Evolutionary conservation across 2,113 vertebrate genomes (phyloP), one percentile per base, ranked within the genome.

Genomic region (human): DNA sequence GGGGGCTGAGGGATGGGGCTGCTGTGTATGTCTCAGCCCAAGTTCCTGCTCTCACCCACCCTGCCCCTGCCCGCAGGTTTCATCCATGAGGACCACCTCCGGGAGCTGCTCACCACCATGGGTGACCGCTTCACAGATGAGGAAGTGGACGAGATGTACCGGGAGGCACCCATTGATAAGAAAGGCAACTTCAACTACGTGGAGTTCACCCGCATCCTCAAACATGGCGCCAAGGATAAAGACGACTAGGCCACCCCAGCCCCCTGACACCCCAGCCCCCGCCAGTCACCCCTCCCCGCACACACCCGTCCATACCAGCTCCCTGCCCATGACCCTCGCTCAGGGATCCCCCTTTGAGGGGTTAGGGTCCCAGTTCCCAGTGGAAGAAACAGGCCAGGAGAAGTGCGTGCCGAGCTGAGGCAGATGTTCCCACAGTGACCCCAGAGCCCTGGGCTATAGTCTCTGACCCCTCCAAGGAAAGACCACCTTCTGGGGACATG

Each of bases 161-260:
- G 99, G 0, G 99, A 99, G 98, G 99, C 99, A 0, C 99, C 99
- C 96, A 99, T 99, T 0, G 99, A 99, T 98, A 99, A 99, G 98
- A 99, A 99, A 98, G 99, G 99, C 98, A 99, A 99, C 98, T 99
- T 99, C 98, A 99, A 99, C 98, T 99, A 99, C 0, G 99, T 99
- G 61, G 99, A 99, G 98, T 99, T 99, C 99, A 99, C 99, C 64
- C 99, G 99, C 98, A 99, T 99, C 98, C 99, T 99, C 97, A 99
- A 99, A 97, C 99, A 99, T 0, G 99, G 99, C 0, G 99, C 99
- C 98, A 99, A 99, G 97, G 99, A 99, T 96, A 99, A 99, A 72
- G 99, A 99, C 0, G 99, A 99, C 98, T 98, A 99, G 97, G 0
- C 86, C 4, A 0, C 23, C 35, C 22, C n/a, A 5, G 38, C 10